phyloP scores from a whole-genome alignment of 2,113 vertebrate species.

The Sylvietta virens region DNA sequence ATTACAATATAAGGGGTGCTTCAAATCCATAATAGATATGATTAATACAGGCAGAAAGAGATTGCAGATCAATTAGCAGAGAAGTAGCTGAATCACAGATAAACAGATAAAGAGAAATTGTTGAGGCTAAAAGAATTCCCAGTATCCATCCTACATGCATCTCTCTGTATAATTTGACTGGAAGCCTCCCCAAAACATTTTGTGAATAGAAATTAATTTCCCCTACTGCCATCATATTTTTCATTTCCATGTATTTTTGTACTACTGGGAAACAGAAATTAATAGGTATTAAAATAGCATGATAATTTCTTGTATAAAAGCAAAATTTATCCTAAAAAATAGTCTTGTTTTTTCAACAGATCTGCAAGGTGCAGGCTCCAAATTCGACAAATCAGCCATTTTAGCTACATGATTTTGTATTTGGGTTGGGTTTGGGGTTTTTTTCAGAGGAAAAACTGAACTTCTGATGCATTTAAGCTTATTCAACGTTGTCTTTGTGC shows the following conservation, averaged over 20 bases:
- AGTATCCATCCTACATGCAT: not conserved
- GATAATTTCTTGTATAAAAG: not conserved
- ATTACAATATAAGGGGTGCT: not conserved
- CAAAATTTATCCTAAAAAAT: not conserved
- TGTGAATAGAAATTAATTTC: not conserved
- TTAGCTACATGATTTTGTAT: not conserved
- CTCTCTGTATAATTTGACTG: not conserved
- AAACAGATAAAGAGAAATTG: not conserved
- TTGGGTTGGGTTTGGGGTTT: not conserved
- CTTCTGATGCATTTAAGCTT: not conserved
- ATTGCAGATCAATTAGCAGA: not conserved
- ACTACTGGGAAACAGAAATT: not conserved
- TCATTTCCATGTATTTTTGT: not conserved
- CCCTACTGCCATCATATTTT: not conserved
- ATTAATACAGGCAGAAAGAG: not conserved
- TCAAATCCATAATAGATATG: not conserved
- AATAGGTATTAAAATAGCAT: not conserved
- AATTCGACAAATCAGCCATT: not conserved
- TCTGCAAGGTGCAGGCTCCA: not conserved
- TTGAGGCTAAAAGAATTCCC: not conserved
- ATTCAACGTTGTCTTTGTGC: not conserved
- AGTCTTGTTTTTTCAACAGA: not conserved
- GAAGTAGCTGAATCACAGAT: not conserved
- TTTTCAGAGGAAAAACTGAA: not conserved
- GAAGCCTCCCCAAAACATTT: not conserved